Percentiles rank a stretch among this genome's conserved stretches.
These are phyloP conservation scores for Drosophila carrolli DNA, from an alignment of 1,140 invertebrate genomes.

Conservation along the genomic window DNA sequence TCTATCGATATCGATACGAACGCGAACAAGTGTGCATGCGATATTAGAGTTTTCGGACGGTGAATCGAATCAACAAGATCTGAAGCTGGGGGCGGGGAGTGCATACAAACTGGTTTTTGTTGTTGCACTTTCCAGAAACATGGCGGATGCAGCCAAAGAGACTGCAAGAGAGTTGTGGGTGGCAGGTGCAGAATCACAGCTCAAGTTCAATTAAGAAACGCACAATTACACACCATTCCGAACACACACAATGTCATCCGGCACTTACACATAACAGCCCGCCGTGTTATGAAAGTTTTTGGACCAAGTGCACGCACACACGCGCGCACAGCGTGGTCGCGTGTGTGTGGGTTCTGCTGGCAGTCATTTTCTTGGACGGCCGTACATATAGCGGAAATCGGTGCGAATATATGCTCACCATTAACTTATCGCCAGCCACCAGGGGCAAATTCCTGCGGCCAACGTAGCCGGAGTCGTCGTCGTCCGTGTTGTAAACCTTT, in stretches of 20 bases:
- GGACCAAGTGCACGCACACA: constrained; percentile 48
- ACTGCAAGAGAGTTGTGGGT: constrained; percentile 10
- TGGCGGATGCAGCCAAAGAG: constrained; percentile 44
- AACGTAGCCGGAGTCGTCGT: constrained; percentile 75
- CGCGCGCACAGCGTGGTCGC: constrained; percentile 12
- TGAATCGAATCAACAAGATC: constrained; percentile 3
- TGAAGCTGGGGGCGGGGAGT: constrained; percentile 31
- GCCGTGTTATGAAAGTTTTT: constrained; percentile 58
- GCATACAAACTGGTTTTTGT: constrained; percentile 71
- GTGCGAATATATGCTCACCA: constrained; percentile 58
- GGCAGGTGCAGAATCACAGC: constrained; percentile 44
- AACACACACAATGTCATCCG: constrained; percentile 23
- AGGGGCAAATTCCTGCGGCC: constrained; percentile 79
- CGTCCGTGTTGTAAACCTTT: constrained; percentile 80
- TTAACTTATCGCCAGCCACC: constrained; percentile 78
- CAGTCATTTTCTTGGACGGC: constrained; percentile 49
- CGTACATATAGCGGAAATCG: constrained; percentile 34
- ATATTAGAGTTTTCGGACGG: background rate
- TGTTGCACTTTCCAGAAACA: constrained; percentile 65
- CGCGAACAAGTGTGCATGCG: background rate
- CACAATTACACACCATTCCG: constrained; percentile 25
- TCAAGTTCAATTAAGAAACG: constrained; percentile 63
- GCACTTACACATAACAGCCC: constrained; percentile 37
- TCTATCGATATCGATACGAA: background rate
- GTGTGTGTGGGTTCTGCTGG: constrained; percentile 31